A percentile compares a stretch with the other conserved stretches of the same genome.
Conservation (phyloP, 2,797 vertebrate species). For the Valencia hispanica region DNA sequence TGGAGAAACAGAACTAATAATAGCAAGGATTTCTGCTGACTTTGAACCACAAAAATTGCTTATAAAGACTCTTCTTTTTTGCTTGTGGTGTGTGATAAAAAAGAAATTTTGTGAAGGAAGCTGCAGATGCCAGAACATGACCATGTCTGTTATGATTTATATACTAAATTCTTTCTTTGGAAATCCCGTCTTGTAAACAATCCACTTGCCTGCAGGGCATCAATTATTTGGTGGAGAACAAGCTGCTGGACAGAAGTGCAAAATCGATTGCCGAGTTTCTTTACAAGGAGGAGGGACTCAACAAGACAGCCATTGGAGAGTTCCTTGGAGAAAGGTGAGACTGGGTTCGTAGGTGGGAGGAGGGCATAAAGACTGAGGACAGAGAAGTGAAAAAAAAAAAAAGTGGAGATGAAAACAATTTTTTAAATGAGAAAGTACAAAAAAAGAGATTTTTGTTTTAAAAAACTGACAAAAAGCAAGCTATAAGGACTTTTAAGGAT, state of each 20-base stretch:
- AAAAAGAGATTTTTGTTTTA: background rate
- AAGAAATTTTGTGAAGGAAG: background rate
- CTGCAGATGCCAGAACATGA: background rate
- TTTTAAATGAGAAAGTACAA: background rate
- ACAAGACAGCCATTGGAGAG: conserved; percentile 93
- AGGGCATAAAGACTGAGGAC: background rate
- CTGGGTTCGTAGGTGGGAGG: background rate
- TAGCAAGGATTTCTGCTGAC: background rate
- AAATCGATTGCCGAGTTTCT: conserved; percentile 88
- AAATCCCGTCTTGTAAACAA: background rate
- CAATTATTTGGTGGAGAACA: conserved; percentile 84
- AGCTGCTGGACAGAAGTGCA: conserved; percentile 77
- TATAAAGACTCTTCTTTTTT: background rate
- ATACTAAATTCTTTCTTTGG: background rate
- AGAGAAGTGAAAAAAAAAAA: background rate
- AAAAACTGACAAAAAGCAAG: background rate
- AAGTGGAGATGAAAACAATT: background rate
- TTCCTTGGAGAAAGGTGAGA: conserved; percentile 90
- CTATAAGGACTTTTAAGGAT: background rate
- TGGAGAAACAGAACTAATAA: background rate
- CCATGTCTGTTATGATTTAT: background rate
- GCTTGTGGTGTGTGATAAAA: background rate
- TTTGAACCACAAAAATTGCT: background rate
- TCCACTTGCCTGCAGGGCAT: conserved; percentile 81
- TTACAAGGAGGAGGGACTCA: conserved; percentile 93